Evolutionary conservation across 2,888 invertebrate species (phyloP), one percentile per base, ranked within the genome.

Genomic region (Lasiommata megera): DNA sequence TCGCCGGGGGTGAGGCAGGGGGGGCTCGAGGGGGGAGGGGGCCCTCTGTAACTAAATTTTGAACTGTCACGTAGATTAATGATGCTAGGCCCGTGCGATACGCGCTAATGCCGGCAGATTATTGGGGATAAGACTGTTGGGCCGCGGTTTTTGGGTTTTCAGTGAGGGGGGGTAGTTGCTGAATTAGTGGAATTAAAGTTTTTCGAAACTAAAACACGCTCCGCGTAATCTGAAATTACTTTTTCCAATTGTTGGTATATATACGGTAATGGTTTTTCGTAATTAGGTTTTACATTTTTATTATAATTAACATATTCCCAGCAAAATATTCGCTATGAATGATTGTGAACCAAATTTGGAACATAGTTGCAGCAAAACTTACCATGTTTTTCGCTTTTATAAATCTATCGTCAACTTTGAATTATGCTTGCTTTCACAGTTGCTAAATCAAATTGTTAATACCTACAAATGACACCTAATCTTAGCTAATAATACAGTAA

Each of bases 61-160:
- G 87, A 90, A 90, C 90, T 91, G 91, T 91, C 91, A 91, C 89
- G 89, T 85, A 91, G 90, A 91, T 91, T 91, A 91, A 91, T 91
- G 91, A 91, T 82, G 85, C 84, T 86, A 84, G 86, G 85, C 82
- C 88, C 86, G 91, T 84, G 88, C 89, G 88, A 88, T 90, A 91
- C 90, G 89, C 88, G 88, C 82, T 88, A 88, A 88, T 88, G 88
- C 82, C 74, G 81, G 68, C 69, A 73, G 82, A 73, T 73, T 82
- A 78, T 69, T 77, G 73, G 82, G 88, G 89, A 89, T 83, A 76
- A 64, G 87, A 70, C 79, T 40, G 8, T 14, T 47, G 34, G 17
- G 14, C 11, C 44, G 53, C 40, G 53, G 53, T 43, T 43, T 53
- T 43, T 17, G 23, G 34, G 41, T n/a, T 41, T 47, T 34, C 34